Evolutionary conservation across 1,140 invertebrate species (phyloP).

Genomic region (Vollenhovia emeryi): DNA sequence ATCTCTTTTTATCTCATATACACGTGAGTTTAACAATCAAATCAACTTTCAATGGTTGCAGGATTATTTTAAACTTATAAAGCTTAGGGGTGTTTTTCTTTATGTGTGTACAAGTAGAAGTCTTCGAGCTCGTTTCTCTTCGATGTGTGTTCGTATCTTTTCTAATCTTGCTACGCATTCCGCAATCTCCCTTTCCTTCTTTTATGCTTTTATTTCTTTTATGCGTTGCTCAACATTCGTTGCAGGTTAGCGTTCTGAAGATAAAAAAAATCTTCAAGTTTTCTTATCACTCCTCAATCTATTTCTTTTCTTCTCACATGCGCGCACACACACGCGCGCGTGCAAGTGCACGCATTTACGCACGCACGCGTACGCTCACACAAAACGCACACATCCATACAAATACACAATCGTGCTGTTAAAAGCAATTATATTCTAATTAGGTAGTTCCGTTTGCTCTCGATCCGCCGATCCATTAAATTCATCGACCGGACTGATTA

Average conservation of each 20-base stretch:
- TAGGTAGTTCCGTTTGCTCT: constrained; percentile 51
- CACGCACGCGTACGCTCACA: neutral
- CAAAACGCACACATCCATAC: neutral
- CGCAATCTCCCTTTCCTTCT: neutral
- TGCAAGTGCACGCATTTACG: neutral
- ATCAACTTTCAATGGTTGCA: constrained; percentile 48
- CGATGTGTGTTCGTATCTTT: constrained; percentile 62
- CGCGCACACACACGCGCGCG: neutral
- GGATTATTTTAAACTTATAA: constrained; percentile 38
- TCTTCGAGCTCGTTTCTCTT: constrained; percentile 33
- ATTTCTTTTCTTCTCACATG: neutral
- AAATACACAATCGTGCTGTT: constrained; percentile 39
- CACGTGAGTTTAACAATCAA: constrained; percentile 31
- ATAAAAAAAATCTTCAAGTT: constrained; percentile 51
- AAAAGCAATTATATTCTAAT: constrained; percentile 69
- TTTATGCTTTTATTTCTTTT: constrained; percentile 18
- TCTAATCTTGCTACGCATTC: constrained; percentile 15
- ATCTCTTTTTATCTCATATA: constrained; percentile 7
- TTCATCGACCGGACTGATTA: neutral
- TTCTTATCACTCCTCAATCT: constrained; percentile 2
- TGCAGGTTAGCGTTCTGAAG: constrained; percentile 63
- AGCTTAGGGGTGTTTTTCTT: constrained; percentile 13
- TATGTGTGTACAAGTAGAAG: constrained; percentile 5
- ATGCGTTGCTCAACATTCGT: constrained; percentile 67
- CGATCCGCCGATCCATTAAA: constrained; percentile 25